Base-by-base conservation (phyloP, 2,888 invertebrate genomes). In the Dilophus febrilis region DNA sequence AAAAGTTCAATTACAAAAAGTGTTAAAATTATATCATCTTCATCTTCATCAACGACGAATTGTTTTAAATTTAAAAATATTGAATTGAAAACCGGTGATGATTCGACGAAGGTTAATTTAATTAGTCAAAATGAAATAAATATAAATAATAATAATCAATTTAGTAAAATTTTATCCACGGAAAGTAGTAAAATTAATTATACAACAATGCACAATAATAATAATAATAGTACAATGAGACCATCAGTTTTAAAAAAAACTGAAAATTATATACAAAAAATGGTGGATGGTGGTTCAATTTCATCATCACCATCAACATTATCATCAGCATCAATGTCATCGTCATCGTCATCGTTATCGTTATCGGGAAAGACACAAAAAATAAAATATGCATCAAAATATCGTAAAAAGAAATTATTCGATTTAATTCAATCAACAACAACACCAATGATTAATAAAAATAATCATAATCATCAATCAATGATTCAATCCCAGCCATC, bases 1-100 rank as follows among this genome's bases (percentile, higher is more conserved):
- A 63, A 59, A 43, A 54, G 53, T 14, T 57, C 64, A 10, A 63
- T 64, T 42, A 53, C 55, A 7, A 61, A 61, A 44, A 64, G 67
- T 54, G 55, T 64, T 39, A 53, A 57, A 45, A 53, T 67, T 52
- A 47, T 66, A 64, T 33, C 26, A 19, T 34, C 35, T 30, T 12
- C 37, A 34, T 12, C 27, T 11, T 26, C 22, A 19, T 5, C 4
- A 11, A 16, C n/a, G 4, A 12, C 35, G 12, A 18, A 14, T 13
- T 33, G 10, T 22, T 4, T 8, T 22, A 8, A 8, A 4, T 6
- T 6, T 22, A 22, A 22, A 22, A 22, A 8, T 22, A 22, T 6
- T 22, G 27, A 29, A 18, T 33, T 14, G 3, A 6, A 36, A 33
- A 33, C 30, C 12, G 13, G n/a, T 22, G 8, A 19, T 22, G 22